A percentile compares a stretch with the other conserved stretches of the same genome.
Evolutionary conservation across 2,888 invertebrate species (phyloP).

Genomic region (Apoderus coryli): DNA sequence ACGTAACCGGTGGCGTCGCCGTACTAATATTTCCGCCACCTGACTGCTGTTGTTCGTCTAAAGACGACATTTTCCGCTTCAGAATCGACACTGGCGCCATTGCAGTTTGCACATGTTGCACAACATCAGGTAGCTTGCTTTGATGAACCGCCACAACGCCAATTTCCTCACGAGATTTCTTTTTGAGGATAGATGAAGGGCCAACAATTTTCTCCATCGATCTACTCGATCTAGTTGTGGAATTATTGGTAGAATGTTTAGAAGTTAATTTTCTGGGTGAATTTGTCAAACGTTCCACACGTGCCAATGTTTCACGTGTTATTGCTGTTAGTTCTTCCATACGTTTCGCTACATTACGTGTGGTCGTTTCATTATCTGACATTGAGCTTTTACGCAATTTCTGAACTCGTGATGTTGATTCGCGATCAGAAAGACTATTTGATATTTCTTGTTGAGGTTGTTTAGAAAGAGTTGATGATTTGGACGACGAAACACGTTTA

Average conservation of each 20-base stretch:
- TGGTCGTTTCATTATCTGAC: conserved; percentile 18
- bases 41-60: too few relatives aligned
- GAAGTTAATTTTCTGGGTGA: conserved; percentile 14
- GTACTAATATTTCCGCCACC: too few relatives aligned
- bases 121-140: conserved; percentile 17
- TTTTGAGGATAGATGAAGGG: conserved; percentile 48
- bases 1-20: conserved; percentile 64
- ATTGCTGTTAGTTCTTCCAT: conserved; percentile 50
- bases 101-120: too few relatives aligned
- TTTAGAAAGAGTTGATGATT: too few relatives aligned
- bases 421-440: too few relatives aligned
- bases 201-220: conserved; percentile 11
- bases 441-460: too few relatives aligned
- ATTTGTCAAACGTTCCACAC: conserved; percentile 43
- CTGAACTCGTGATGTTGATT: conserved; percentile 7
- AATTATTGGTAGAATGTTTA: conserved; percentile 10
- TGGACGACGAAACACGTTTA: too few relatives aligned
- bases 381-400: conserved; percentile 8
- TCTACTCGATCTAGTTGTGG: background rate
- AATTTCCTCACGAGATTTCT: conserved; percentile 42
- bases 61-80: conserved; percentile 40
- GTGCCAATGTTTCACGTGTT: conserved; percentile 51
- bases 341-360: conserved; percentile 34
- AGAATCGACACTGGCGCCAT: conserved; percentile 41
- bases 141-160: conserved; percentile 12